These are phyloP conservation scores for Rhabdomys dilectus DNA, from an alignment of 2,113 vertebrate genomes.

Conservation along the genomic window DNA sequence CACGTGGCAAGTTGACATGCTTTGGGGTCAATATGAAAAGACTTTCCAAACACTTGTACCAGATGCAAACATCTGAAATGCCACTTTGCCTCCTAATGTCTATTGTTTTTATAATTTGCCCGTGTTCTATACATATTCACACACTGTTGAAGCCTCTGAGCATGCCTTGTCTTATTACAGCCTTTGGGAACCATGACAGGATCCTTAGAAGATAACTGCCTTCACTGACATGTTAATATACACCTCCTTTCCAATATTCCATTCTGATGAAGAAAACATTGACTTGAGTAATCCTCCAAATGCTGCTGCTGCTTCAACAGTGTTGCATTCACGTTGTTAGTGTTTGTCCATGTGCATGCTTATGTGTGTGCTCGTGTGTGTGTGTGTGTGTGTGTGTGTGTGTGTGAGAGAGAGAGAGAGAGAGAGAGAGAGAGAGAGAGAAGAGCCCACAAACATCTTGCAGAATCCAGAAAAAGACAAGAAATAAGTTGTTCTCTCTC, in stretches of 20 bases:
- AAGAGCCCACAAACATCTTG: background rate
- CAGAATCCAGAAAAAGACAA: background rate
- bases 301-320: background rate
- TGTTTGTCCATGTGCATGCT: background rate
- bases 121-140: background rate
- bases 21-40: background rate
- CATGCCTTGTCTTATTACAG: background rate
- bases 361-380: background rate
- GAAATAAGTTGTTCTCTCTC: too few species aligned
- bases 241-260: background rate
- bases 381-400: background rate
- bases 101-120: background rate
- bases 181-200: slow-evolving; percentile 26
- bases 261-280: background rate
- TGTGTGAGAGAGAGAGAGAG: background rate
- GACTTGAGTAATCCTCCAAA: slow-evolving; percentile 16
- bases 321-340: background rate
- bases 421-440: too few species aligned
- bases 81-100: background rate
- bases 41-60: background rate
- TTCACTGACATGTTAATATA: slow-evolving; percentile 51
- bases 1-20: background rate
- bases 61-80: slow-evolving; percentile 32
- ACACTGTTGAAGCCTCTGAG: slow-evolving; percentile 1
- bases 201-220: slow-evolving; percentile 29